phyloP scores from a whole-genome alignment of 92 coral and sea anemone genomes.

The Porites rus region DNA sequence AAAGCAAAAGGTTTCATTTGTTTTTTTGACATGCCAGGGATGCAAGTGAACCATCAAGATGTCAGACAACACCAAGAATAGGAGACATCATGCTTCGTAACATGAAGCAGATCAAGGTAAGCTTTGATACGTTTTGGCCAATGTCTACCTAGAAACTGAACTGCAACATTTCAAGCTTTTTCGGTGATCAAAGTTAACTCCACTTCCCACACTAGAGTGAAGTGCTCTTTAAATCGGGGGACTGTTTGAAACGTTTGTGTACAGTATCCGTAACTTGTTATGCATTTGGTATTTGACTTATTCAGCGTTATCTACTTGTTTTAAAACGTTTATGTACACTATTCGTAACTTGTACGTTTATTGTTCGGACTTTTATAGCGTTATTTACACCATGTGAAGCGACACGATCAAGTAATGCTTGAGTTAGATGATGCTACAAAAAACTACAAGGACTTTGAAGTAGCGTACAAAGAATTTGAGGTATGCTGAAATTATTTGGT shows the following conservation, averaged over 20 bases:
- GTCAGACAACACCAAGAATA: conserved; percentile 77
- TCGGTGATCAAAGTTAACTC: too few species aligned
- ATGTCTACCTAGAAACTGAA: neutral
- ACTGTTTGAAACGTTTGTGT: too few species aligned
- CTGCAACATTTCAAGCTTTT: neutral
- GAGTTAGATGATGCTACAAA: conserved; percentile 86
- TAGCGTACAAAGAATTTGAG: conserved; percentile 97
- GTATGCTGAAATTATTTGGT: conserved; percentile 32
- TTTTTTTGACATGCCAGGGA: conserved; percentile 49
- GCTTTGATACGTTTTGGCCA: too few species aligned
- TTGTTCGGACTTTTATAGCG: conserved; percentile 56
- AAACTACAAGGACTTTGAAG: conserved; percentile 87
- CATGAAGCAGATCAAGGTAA: conserved; percentile 92
- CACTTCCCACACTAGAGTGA: too few species aligned
- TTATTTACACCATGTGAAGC: conserved; percentile 78
- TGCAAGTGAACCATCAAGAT: conserved; percentile 48
- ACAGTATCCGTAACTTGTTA: too few species aligned
- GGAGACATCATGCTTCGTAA: conserved; percentile 92
- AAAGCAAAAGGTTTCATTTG: neutral
- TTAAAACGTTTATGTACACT: neutral
- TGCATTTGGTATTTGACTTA: too few species aligned
- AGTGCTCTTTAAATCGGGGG: too few species aligned
- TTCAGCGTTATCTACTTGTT: too few species aligned
- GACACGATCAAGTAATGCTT: conserved; percentile 93
- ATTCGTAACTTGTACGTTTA: neutral